Percentiles rank a stretch among this genome's conserved stretches.
Evolutionary conservation across 2,113 vertebrate genomes (phyloP).

Genomic region (Chloroceryle aenea): DNA sequence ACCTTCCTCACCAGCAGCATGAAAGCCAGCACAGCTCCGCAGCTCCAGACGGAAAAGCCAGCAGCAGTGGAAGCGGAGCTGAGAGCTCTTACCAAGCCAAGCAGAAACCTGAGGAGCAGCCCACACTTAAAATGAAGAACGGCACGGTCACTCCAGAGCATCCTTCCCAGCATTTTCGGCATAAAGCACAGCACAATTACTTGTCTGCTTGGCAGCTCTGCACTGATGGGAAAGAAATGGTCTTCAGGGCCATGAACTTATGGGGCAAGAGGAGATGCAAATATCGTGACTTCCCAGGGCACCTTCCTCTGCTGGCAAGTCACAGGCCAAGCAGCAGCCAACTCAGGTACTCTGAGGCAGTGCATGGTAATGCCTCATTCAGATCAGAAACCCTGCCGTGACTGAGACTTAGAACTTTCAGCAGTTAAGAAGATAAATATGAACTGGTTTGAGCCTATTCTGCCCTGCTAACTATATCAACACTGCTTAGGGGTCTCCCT

Average conservation of each 20-base stretch:
- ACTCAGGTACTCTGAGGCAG: background rate
- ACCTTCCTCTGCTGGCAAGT: background rate
- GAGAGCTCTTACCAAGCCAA: background rate
- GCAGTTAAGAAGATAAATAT: background rate
- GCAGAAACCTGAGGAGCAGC: background rate
- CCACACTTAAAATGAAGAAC: background rate
- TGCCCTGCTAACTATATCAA: background rate
- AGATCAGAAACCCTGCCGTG: background rate
- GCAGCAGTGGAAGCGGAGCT: background rate
- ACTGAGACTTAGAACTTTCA: background rate
- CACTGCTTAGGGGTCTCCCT: background rate
- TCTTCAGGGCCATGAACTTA: background rate
- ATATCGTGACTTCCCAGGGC: background rate
- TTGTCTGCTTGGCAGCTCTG: background rate
- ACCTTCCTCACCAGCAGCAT: background rate
- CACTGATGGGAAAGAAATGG: background rate
- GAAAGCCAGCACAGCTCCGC: background rate
- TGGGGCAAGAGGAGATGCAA: background rate
- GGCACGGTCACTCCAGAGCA: rapidly evolving
- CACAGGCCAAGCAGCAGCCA: background rate
- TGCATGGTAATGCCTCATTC: background rate
- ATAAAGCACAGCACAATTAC: background rate
- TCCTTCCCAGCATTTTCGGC: background rate
- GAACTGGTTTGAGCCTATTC: background rate
- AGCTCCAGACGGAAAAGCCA: background rate